Base-by-base conservation (phyloP, 2,113 vertebrate genomes). In the Bostrychus sinensis region DNA sequence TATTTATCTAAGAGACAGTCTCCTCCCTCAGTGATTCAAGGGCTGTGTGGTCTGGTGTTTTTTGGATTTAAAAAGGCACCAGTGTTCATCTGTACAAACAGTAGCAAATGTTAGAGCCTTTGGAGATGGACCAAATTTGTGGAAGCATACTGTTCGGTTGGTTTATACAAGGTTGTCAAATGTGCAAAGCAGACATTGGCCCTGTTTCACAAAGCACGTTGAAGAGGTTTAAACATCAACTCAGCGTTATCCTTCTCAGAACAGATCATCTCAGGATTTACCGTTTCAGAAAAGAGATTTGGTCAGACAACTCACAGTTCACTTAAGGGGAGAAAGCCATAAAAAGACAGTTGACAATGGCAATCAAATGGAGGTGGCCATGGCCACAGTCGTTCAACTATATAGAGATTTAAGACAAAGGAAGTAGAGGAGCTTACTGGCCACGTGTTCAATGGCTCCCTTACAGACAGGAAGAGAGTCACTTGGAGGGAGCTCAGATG, bases 271-370 rank as follows among this genome's bases (percentile, higher is more conserved):
- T 48, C 13, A 25, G 22, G 45, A 22, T 48, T 48, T 48, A 48
- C 12, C 22, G 45, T 48, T 48, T 25, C 45, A 48, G 45, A 25
- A 48, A 48, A 48, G 20, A 48, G 45, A 22, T 25, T 48, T 48
- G 25, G 45, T n/a, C n/a, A 48, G 22, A 42, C 5, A 25, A 20
- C 45, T 25, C 25, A 48, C 45, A 23, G 20, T 11, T 17, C 42
- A 20, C 7, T 19, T 19, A 12, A 48, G 20, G 22, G 12, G 13
- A 48, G 10, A 20, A 2, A 11, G 22, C 22, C n/a, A n/a, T n/a
- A n/a, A 25, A 22, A 22, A 12, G 4, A 46, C 9, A 11, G 43
- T 4, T 11, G 43, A 34, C 19, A 23, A 5, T 11, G 22, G 1
- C 22, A 25, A 10, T 34, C 32, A 34, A 3, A 34, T 34, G 23